Evolutionary conservation across 2,888 invertebrate species (phyloP).

Genomic region (Oscheius myriophilus): DNA sequence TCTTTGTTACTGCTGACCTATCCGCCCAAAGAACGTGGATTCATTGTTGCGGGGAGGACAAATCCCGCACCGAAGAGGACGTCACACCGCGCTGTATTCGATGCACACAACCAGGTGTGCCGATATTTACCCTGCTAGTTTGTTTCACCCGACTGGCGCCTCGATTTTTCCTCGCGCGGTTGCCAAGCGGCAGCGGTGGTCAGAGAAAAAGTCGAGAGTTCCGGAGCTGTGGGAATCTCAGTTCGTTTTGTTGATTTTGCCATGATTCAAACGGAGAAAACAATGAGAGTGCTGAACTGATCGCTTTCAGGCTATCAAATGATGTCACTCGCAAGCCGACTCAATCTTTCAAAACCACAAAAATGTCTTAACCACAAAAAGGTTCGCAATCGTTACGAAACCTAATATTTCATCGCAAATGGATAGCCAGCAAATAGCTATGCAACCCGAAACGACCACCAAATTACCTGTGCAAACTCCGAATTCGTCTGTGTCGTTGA

Average conservation of each 20-base stretch:
- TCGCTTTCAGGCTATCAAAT: neutral
- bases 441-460: too few species aligned
- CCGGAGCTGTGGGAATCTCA: neutral
- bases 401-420: too few species aligned
- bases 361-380: too few species aligned
- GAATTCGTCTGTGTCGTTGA: conserved; percentile 38
- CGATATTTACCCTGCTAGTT: conserved; percentile 33
- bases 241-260: conserved; percentile 16
- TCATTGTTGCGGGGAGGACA: conserved; percentile 2
- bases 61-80: conserved; percentile 28
- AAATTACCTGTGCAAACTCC: conserved; percentile 47
- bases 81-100: conserved; percentile 28
- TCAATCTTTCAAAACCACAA: too few species aligned
- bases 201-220: conserved; percentile 8
- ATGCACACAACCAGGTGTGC: conserved; percentile 30
- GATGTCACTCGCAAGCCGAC: too few species aligned
- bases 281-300: conserved; percentile 25
- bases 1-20: neutral
- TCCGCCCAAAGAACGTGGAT: too few species aligned
- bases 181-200: neutral
- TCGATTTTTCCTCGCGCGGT: conserved; percentile 20
- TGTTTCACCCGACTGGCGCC: conserved; percentile 32
- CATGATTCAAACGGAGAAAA: conserved; percentile 28
- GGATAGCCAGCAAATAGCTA: too few species aligned
- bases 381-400: too few species aligned